Conservation (phyloP, 1,140 invertebrate genomes). For the Phymorhynchus buccinoides region DNA sequence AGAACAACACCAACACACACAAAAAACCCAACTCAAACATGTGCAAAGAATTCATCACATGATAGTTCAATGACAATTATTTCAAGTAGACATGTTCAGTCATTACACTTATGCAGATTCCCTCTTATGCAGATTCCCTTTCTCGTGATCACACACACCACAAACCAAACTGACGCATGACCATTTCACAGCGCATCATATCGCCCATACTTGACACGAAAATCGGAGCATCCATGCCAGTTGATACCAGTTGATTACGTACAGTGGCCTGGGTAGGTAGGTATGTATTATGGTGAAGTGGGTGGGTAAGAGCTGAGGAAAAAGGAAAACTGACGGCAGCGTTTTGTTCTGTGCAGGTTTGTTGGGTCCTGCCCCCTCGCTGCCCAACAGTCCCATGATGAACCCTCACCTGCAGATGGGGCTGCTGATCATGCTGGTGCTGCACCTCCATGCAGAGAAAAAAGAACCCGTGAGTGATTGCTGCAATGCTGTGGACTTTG, state of each 20-base stretch:
- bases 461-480: conserved; percentile 43
- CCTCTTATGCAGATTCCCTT: neutral
- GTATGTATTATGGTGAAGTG: neutral
- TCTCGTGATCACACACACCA: neutral
- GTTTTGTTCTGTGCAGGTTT: conserved; percentile 58
- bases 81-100: neutral
- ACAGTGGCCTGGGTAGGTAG: neutral
- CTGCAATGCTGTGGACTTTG: neutral
- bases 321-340: neutral
- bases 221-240: conserved; percentile 1
- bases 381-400: conserved; percentile 65
- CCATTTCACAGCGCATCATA: neutral
- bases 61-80: too few species aligned
- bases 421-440: conserved; percentile 60
- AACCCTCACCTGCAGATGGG: conserved; percentile 67
- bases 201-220: neutral
- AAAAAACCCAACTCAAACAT: too few species aligned
- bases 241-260: neutral
- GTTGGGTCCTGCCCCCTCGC: conserved; percentile 63
- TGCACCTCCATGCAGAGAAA: conserved; percentile 56
- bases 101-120: too few species aligned
- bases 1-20: too few species aligned
- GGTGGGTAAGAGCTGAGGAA: too few species aligned
- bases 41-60: too few species aligned
- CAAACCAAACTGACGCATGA: neutral